Percentiles rank a stretch among this genome's conserved stretches.
Conservation (phyloP, 2,888 invertebrate species). For the Proisotoma minuta region DNA sequence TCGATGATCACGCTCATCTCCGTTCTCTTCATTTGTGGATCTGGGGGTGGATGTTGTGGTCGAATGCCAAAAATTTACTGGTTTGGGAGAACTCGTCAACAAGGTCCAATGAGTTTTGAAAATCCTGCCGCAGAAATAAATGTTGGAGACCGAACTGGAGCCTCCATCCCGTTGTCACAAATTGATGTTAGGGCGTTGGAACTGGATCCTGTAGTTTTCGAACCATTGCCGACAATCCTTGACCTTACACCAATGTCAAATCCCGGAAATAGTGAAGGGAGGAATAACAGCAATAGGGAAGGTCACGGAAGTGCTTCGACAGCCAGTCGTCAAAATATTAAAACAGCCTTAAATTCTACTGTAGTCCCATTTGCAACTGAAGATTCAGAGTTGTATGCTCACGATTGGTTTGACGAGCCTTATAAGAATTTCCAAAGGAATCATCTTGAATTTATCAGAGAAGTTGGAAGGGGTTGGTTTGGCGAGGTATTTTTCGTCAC, state of each 20-base stretch:
- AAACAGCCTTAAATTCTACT: conserved; percentile 3
- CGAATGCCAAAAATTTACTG: conserved; percentile 22
- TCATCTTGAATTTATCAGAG: conserved; percentile 73
- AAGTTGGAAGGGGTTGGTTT: conserved; percentile 80
- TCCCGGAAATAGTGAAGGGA: conserved; percentile 5
- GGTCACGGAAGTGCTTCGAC: conserved; percentile 15
- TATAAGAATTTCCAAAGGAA: conserved; percentile 66
- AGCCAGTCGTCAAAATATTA: conserved; percentile 3
- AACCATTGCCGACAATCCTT: conserved; percentile 43
- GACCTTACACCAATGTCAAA: conserved; percentile 36
- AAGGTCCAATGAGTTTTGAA: conserved; percentile 34
- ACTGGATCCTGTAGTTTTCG: conserved; percentile 45
- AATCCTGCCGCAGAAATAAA: conserved; percentile 42
- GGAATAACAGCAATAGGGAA: neutral
- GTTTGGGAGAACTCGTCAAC: conserved; percentile 29
- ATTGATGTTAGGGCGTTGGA: conserved; percentile 45
- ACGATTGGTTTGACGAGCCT: conserved; percentile 50
- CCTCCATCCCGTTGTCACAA: conserved; percentile 39
- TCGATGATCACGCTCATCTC: conserved; percentile 18
- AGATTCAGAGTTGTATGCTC: conserved; percentile 42
- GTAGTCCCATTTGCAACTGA: conserved; percentile 36
- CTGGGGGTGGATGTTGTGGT: conserved; percentile 38
- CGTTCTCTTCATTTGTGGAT: conserved; percentile 28
- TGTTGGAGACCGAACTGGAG: conserved; percentile 15
- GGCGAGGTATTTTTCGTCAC: conserved; percentile 57